A percentile compares a stretch with the other conserved stretches of the same genome.
Conservation (phyloP, 1,140 invertebrate genomes). For the Drosophila jambulina region DNA sequence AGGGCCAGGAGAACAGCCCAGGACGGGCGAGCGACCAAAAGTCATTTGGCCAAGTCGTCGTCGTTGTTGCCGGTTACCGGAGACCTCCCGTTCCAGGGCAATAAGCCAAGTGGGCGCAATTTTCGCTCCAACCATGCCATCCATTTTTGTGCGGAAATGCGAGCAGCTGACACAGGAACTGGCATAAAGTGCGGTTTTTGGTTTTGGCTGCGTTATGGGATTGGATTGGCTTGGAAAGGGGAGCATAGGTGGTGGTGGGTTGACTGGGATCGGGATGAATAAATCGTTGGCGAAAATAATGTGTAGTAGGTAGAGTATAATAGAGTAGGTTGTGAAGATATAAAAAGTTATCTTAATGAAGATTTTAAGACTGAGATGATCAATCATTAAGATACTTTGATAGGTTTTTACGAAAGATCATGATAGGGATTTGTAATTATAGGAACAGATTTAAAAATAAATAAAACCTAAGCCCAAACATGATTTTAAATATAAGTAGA, state of each 20-base stretch:
- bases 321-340: slow-evolving; percentile 2
- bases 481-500: not conserved
- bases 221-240: slow-evolving; percentile 4
- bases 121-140: slow-evolving; percentile 34
- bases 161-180: slow-evolving; percentile 71
- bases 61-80: slow-evolving; percentile 21
- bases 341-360: not conserved
- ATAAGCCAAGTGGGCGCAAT: slow-evolving; percentile 78
- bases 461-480: not conserved
- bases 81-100: slow-evolving; percentile 52
- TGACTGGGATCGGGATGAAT: slow-evolving; percentile 6
- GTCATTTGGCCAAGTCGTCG: slow-evolving; percentile 52
- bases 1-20: not conserved
- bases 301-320: not conserved
- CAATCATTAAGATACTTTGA: not conserved
- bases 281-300: slow-evolving; percentile 1
- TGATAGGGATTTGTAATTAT: not conserved
- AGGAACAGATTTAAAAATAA: not conserved
- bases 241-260: not conserved
- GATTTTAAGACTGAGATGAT: not conserved
- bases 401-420: not conserved
- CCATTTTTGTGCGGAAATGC: slow-evolving; percentile 55
- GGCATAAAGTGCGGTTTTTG: slow-evolving; percentile 57
- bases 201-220: slow-evolving; percentile 15
- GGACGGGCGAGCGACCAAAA: slow-evolving; percentile 38